These are phyloP conservation scores for Eristalis intricaria DNA, from an alignment of 2,888 invertebrate species.

Conservation along the genomic window DNA sequence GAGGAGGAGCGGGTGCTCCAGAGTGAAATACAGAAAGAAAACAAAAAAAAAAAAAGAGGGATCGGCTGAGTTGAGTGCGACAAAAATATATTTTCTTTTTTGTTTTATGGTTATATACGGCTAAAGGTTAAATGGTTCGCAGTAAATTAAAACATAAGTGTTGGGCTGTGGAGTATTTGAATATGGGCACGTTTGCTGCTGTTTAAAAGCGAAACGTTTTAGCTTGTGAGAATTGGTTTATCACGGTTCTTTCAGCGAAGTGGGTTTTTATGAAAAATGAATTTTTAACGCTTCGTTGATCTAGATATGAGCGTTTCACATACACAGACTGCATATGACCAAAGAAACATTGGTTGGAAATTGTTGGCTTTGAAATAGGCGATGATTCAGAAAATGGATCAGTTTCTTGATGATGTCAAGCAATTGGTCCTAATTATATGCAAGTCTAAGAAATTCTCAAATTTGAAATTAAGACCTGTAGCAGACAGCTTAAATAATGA, in stretches of 20 bases:
- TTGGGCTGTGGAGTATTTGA: conserved; percentile 25
- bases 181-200: conserved; percentile 17
- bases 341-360: neutral
- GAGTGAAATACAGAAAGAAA: conserved; percentile 25
- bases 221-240: conserved; percentile 42
- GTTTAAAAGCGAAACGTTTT: conserved; percentile 35
- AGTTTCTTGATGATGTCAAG: too few relatives aligned
- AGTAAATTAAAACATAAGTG: conserved; percentile 66
- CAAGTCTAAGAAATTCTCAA: too few relatives aligned
- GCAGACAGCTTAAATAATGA: too few relatives aligned
- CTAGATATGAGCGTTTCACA: neutral
- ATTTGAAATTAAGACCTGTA: too few relatives aligned
- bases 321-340: neutral
- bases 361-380: neutral
- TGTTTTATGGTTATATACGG: conserved; percentile 30
- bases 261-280: neutral
- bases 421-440: too few relatives aligned
- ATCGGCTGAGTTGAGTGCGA: conserved; percentile 32
- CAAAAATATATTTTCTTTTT: conserved; percentile 49
- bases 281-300: neutral
- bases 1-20: conserved; percentile 2
- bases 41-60: conserved; percentile 2
- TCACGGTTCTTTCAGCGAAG: conserved; percentile 7
- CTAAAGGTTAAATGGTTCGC: conserved; percentile 65
- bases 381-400: neutral